phyloP scores from a whole-genome alignment of 2,797 vertebrate genomes.

The Muraenolepis orangiensis region DNA sequence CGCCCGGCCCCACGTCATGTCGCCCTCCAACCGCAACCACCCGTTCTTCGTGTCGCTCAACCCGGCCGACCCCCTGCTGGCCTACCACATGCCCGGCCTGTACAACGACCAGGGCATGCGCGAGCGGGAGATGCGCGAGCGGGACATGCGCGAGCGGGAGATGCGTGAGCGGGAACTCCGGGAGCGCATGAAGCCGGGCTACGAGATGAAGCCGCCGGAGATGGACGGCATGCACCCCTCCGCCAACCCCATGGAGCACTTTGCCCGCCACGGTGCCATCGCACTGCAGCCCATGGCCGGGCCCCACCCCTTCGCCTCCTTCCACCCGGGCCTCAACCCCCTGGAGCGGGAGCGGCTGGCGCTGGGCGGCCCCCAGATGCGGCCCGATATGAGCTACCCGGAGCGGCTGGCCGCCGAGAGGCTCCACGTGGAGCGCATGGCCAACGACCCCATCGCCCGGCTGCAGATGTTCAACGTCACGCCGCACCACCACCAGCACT shows the following conservation, averaged over 20 bases:
- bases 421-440: slow-evolving; percentile 91
- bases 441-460: slow-evolving; percentile 94
- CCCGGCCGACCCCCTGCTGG: slow-evolving; percentile 89
- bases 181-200: slow-evolving; percentile 97
- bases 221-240: slow-evolving; percentile 92
- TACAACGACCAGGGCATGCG: slow-evolving; percentile 94
- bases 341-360: slow-evolving; percentile 94
- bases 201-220: slow-evolving; percentile 97
- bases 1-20: slow-evolving; percentile 98
- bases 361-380: slow-evolving; percentile 88
- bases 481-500: slow-evolving; percentile 98
- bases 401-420: slow-evolving; percentile 94
- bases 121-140: slow-evolving; percentile 89
- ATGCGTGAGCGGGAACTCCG: slow-evolving; percentile 90
- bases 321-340: slow-evolving; percentile 93
- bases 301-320: slow-evolving; percentile 91
- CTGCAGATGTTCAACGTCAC: slow-evolving; percentile 99
- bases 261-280: slow-evolving; percentile 93
- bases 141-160: slow-evolving; percentile 90
- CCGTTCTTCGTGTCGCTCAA: slow-evolving; percentile 98
- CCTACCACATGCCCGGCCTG: slow-evolving; percentile 94
- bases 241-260: slow-evolving; percentile 99
- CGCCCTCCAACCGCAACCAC: slow-evolving; percentile 95
- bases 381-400: slow-evolving; percentile 96
- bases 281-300: slow-evolving; percentile 87